Evolutionary conservation across 1,140 invertebrate species (phyloP).

Genomic region (Drosophila oshimai): DNA sequence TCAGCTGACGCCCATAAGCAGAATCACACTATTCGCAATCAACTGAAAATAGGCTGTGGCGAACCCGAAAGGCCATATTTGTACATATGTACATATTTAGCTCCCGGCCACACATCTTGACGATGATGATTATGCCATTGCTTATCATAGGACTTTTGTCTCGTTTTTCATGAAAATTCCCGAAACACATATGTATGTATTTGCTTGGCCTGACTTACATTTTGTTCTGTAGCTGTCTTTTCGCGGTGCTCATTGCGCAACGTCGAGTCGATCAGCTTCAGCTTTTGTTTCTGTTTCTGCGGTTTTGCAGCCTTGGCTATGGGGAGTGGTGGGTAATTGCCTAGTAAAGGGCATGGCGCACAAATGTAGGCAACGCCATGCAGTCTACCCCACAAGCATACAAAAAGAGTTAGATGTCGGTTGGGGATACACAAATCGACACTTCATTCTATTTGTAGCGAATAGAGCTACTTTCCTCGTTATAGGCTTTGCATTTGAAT

Average conservation of each 20-base stretch:
- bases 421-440: conserved; percentile 5
- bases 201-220: conserved; percentile 59
- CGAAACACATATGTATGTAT: conserved; percentile 23
- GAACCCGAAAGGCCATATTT: background rate
- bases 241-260: conserved; percentile 64
- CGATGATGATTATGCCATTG: conserved; percentile 11
- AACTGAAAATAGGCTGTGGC: background rate
- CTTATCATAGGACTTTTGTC: conserved; percentile 5
- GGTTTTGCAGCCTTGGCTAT: conserved; percentile 16
- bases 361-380: conserved; percentile 62
- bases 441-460: background rate
- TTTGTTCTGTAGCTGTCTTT: conserved; percentile 35
- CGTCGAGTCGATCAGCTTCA: conserved; percentile 34
- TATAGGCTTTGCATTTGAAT: background rate
- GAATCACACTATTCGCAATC: background rate
- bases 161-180: conserved; percentile 17
- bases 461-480: background rate
- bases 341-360: conserved; percentile 49
- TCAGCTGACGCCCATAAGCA: conserved; percentile 37
- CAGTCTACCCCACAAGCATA: background rate
- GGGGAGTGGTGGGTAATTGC: background rate
- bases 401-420: background rate
- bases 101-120: background rate
- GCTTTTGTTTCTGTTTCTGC: conserved; percentile 26
- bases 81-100: too few relatives aligned